Evolutionary conservation across 2,888 invertebrate species (phyloP).

Genomic region (Prosopocoilus inquinatus): DNA sequence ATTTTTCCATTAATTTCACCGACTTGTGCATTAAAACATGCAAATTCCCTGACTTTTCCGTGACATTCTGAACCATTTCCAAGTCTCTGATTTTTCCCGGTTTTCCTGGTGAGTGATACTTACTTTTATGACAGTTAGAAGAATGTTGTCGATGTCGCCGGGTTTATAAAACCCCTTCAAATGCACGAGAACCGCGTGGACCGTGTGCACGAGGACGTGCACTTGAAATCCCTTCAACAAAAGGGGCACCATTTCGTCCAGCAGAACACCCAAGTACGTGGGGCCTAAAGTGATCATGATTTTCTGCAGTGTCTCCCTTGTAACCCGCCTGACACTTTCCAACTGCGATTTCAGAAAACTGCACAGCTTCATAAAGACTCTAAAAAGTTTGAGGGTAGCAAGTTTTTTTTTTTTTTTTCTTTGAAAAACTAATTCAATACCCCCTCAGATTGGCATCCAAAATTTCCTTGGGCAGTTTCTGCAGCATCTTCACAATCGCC

Average conservation of each 20-base stretch:
- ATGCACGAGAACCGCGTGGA: slow-evolving; percentile 77
- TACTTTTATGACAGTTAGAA: slow-evolving; percentile 74
- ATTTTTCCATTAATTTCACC: too few species aligned
- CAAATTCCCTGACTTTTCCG: too few species aligned
- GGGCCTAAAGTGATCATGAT: slow-evolving; percentile 85
- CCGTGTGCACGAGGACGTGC: slow-evolving; percentile 87
- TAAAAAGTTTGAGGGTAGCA: slow-evolving; percentile 34
- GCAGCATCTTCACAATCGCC: slow-evolving; percentile 87
- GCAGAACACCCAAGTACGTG: slow-evolving; percentile 70
- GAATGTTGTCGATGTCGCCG: slow-evolving; percentile 76
- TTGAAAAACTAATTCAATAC: slow-evolving; percentile 52
- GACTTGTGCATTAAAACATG: too few species aligned
- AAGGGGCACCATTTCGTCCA: slow-evolving; percentile 77
- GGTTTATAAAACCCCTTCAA: slow-evolving; percentile 69
- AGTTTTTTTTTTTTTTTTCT: not conserved
- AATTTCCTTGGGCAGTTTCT: slow-evolving; percentile 76
- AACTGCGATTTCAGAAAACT: slow-evolving; percentile 87
- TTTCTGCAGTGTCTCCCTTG: slow-evolving; percentile 89
- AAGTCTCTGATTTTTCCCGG: not conserved
- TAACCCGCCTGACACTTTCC: slow-evolving; percentile 79
- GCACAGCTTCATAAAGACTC: slow-evolving; percentile 84
- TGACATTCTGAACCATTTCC: too few species aligned
- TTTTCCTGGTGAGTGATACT: slow-evolving; percentile 21
- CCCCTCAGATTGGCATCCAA: slow-evolving; percentile 77
- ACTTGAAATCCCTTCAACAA: slow-evolving; percentile 89